Percentiles rank a stretch among this genome's conserved stretches.
Evolutionary conservation across 2,888 invertebrate species (phyloP).

Genomic region (Eupithecia dodoneata): DNA sequence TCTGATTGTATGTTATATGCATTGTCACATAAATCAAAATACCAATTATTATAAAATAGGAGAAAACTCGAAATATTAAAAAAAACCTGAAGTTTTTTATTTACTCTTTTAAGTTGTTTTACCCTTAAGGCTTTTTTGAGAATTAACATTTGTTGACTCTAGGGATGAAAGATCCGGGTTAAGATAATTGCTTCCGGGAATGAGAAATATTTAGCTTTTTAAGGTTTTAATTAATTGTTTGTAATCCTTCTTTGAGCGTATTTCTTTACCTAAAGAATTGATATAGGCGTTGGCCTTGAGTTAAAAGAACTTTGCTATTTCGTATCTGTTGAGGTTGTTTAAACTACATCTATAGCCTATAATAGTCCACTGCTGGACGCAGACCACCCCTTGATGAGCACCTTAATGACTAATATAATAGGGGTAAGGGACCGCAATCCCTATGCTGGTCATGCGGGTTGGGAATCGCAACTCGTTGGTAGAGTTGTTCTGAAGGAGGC

Average conservation of each 20-base stretch:
- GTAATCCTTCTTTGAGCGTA: background rate
- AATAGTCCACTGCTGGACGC: no score
- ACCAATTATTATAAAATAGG: background rate
- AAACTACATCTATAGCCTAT: no score
- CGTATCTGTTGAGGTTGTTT: no score
- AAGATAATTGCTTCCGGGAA: background rate
- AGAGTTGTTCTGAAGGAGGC: no score
- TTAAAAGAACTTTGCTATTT: no score
- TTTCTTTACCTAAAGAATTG: background rate
- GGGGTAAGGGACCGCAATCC: no score
- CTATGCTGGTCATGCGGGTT: no score
- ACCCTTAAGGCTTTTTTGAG: background rate
- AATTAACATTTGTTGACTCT: background rate
- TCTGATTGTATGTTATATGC: background rate
- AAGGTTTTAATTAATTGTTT: constrained; percentile 1
- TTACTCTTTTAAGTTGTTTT: background rate
- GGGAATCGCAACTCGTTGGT: no score
- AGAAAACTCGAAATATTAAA: background rate
- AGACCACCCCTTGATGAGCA: no score
- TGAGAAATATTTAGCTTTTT: background rate
- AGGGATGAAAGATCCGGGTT: background rate
- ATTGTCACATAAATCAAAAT: background rate
- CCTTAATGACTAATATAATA: no score
- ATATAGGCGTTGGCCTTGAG: background rate
- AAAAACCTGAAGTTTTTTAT: background rate